Conservation (phyloP, 2,888 invertebrate species). For the Epiblema foenella region DNA sequence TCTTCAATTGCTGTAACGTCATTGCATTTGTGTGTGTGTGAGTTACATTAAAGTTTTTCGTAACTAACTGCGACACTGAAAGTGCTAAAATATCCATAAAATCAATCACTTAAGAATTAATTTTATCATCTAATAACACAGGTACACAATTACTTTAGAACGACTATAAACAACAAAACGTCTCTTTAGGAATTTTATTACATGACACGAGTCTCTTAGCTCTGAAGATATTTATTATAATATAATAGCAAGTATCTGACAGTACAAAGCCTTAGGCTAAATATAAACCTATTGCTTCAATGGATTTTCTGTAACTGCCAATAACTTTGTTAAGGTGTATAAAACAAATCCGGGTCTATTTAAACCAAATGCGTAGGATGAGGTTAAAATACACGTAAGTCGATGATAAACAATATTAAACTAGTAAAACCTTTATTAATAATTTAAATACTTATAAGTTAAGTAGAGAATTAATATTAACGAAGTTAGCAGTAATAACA, state of each 20-base stretch:
- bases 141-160: constrained; percentile 3
- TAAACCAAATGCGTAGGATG: constrained; percentile 11
- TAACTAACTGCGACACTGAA: too few species aligned
- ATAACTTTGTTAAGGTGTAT: constrained; percentile 7
- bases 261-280: constrained; percentile 26
- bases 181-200: constrained; percentile 24
- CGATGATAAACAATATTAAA: too few species aligned
- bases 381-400: not conserved
- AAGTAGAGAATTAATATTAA: too few species aligned
- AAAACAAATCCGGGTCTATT: constrained; percentile 10
- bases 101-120: too few species aligned
- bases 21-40: constrained; percentile 5
- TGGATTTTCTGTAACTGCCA: constrained; percentile 27
- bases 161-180: constrained; percentile 31
- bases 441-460: too few species aligned
- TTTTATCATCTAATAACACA: too few species aligned
- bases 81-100: too few species aligned
- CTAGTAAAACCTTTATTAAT: too few species aligned
- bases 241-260: constrained; percentile 28
- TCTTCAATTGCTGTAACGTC: constrained; percentile 5
- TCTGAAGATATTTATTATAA: constrained; percentile 36
- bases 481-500: too few species aligned
- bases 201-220: constrained; percentile 31
- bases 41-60: too few species aligned
- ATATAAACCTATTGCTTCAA: constrained; percentile 23